Percentiles rank a stretch among this genome's conserved stretches.
phyloP scores from a whole-genome alignment of 2,797 vertebrate genomes.

The Microhierax caerulescens region DNA sequence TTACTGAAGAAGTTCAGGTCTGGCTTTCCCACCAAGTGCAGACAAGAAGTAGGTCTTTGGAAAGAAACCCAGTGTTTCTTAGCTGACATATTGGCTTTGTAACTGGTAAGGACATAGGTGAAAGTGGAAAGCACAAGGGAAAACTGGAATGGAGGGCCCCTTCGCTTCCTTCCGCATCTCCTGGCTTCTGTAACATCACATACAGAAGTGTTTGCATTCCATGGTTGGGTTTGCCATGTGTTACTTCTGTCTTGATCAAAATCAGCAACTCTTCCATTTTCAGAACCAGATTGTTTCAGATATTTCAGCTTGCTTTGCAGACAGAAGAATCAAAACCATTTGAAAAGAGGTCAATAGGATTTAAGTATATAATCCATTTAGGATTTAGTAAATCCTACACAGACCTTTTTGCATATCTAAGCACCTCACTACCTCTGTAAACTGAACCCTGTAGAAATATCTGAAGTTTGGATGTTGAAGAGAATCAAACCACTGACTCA shows the following conservation, averaged over 20 bases:
- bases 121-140: neutral
- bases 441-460: neutral
- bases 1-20: neutral
- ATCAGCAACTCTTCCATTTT: neutral
- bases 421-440: neutral
- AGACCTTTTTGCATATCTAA: conserved; percentile 21
- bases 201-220: neutral
- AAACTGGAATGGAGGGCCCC: neutral
- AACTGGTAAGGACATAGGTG: neutral
- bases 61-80: neutral
- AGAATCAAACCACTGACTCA: neutral
- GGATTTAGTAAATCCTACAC: conserved; percentile 49
- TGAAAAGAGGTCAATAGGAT: conserved; percentile 45
- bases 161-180: neutral
- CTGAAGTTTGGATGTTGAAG: neutral
- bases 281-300: neutral
- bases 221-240: neutral
- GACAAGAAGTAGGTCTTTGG: neutral
- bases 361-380: conserved; percentile 51
- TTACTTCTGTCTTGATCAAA: neutral
- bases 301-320: conserved; percentile 40
- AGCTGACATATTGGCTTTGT: neutral
- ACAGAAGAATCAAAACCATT: conserved; percentile 42
- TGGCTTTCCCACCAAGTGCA: neutral
- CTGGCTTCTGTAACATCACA: neutral